Base-by-base conservation (phyloP, 2,888 invertebrate species). In the Apotomis turbidana region DNA sequence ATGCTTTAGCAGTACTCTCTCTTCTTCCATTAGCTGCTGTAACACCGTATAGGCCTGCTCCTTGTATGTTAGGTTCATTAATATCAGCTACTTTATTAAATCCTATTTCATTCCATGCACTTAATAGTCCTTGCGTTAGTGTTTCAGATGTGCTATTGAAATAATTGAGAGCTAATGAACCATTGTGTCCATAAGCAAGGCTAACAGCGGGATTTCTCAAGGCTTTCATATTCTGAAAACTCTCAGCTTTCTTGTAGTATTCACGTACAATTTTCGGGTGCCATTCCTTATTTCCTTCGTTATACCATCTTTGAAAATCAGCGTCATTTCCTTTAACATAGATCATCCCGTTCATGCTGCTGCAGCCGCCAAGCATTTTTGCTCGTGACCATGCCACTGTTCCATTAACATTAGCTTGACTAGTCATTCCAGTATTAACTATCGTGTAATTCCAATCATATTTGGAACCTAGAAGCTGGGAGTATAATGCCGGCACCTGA, bases 361-460 rank as follows among this genome's bases (percentile, higher is more conserved):
- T 94, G 0, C 90, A 87, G 0, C 95, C 95, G 13, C 95, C 95
- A 67, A 95, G 83, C 83, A 94, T 90, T 83, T 95, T 96, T 0
- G 96, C 96, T 71, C 95, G 88, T 6, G 95, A 93, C 95, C 95
- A 95, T 4, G 76, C 77, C 8, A 88, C 84, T 59, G 83, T 75
- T 67, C 83, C 80, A 61, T 84, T 81, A 71, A 82, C 78, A 55
- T 87, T 89, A 94, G 96, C 97, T 79, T 96, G 89, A 83, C 96
- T 96, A 0, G 95, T 94, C 60, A 93, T 94, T 41, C 95, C 95
- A 82, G 96, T 95, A 0, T 96, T 96, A 79, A 96, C 96, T 0
- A 96, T 97, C 84, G 96, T 95, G 85, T 97, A 98, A 81, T 96
- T 94, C 97, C 97, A 98, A 84, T 97, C 97, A 70, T 97, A 88